Evolutionary conservation across 2,797 vertebrate genomes (phyloP).

Genomic region (Spea hammondii): DNA sequence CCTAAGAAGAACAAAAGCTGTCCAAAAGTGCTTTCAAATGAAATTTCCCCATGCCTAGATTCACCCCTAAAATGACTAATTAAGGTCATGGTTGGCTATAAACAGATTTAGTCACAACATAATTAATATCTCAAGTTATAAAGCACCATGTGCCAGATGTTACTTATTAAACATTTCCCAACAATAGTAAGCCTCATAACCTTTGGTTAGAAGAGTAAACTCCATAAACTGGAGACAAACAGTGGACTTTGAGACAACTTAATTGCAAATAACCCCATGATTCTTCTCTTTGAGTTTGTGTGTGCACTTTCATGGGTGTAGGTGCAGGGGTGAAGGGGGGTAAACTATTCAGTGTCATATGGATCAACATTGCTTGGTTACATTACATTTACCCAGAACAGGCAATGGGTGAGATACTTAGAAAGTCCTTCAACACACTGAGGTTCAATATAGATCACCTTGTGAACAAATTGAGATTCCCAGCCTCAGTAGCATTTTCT

Average conservation of each 20-base stretch:
- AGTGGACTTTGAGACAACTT: constrained; percentile 36
- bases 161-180: not conserved
- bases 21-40: too few species aligned
- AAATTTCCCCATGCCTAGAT: too few species aligned
- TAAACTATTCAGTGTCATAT: not conserved
- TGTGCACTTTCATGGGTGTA: not conserved
- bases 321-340: constrained; percentile 5
- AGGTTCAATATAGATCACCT: not conserved
- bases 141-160: not conserved
- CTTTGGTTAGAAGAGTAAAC: not conserved
- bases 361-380: constrained; percentile 1
- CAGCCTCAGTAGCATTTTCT: not conserved
- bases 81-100: too few species aligned
- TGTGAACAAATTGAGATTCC: not conserved
- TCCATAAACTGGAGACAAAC: not conserved
- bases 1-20: too few species aligned
- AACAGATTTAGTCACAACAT: too few species aligned
- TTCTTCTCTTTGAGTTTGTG: not conserved
- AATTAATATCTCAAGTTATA: not conserved
- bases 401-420: constrained; percentile 40
- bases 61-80: too few species aligned
- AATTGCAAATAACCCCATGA: constrained; percentile 9
- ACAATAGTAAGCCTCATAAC: not conserved
- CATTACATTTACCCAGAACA: not conserved
- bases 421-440: not conserved